Conservation (phyloP, 2,888 invertebrate species). For the Endomychus coccineus region DNA sequence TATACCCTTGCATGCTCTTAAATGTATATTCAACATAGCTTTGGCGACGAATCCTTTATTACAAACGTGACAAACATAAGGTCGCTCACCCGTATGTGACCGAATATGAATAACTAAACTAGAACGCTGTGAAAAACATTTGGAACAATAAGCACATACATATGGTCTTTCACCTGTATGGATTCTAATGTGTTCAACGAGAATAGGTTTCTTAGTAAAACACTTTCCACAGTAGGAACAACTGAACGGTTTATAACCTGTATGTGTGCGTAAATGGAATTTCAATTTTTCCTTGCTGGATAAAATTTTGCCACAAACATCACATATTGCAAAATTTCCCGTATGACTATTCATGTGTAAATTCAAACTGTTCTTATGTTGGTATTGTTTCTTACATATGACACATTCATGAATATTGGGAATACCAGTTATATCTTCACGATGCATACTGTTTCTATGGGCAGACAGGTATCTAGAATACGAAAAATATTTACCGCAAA, state of each 20-base stretch:
- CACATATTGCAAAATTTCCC: constrained; percentile 49
- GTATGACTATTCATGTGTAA: constrained; percentile 47
- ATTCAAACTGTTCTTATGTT: constrained; percentile 41
- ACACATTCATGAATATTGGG: constrained; percentile 39
- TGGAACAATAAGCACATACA: constrained; percentile 53
- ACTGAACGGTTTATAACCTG: constrained; percentile 39
- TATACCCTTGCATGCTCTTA: constrained; percentile 45
- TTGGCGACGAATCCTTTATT: constrained; percentile 56
- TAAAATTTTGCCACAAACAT: constrained; percentile 52
- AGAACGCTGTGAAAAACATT: constrained; percentile 56
- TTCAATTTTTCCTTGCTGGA: constrained; percentile 49
- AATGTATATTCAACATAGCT: constrained; percentile 55
- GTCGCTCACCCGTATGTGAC: constrained; percentile 56
- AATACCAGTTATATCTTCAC: constrained; percentile 29
- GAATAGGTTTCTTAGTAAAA: constrained; percentile 40
- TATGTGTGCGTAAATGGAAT: constrained; percentile 39
- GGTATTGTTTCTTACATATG: constrained; percentile 42
- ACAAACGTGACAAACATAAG: constrained; percentile 53
- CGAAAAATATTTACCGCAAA: constrained; percentile 49
- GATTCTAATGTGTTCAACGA: constrained; percentile 39
- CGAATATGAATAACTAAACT: constrained; percentile 59
- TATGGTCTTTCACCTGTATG: constrained; percentile 42
- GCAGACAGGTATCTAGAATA: constrained; percentile 39
- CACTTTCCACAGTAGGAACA: constrained; percentile 40
- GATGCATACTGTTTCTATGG: constrained; percentile 39